phyloP scores from a whole-genome alignment of 2,888 invertebrate species.

The Disparrhopalites patrizii region DNA sequence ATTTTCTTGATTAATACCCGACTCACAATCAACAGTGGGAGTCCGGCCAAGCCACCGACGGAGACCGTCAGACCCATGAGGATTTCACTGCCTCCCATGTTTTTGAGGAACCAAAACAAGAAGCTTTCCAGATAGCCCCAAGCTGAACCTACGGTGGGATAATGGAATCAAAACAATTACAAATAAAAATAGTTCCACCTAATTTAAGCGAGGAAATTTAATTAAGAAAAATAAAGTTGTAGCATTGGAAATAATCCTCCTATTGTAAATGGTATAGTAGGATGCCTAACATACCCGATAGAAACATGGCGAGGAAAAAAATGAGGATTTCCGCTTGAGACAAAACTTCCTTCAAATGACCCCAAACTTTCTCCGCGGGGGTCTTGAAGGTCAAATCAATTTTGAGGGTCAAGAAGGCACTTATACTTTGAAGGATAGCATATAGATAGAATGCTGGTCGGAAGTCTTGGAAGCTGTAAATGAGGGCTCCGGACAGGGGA shows the following conservation, averaged over 20 bases:
- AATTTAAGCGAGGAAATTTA: neutral
- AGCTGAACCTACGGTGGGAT: slow-evolving; percentile 61
- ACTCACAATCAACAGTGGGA: slow-evolving; percentile 70
- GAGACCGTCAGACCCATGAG: slow-evolving; percentile 77
- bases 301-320: slow-evolving; percentile 67
- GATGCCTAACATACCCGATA: slow-evolving; percentile 63
- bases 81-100: slow-evolving; percentile 68
- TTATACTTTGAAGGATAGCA: slow-evolving; percentile 64
- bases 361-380: slow-evolving; percentile 65
- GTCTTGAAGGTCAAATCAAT: slow-evolving; percentile 72
- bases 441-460: slow-evolving; percentile 76
- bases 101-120: slow-evolving; percentile 73
- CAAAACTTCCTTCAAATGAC: slow-evolving; percentile 65
- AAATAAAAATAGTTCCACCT: neutral
- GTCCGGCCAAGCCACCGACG: slow-evolving; percentile 69
- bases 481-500: slow-evolving; percentile 67
- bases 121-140: slow-evolving; percentile 81
- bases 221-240: too few species aligned
- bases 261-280: too few species aligned
- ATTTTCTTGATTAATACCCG: slow-evolving; percentile 68
- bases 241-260: too few species aligned
- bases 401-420: slow-evolving; percentile 64
- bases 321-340: slow-evolving; percentile 67
- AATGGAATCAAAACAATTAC: neutral
- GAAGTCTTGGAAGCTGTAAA: slow-evolving; percentile 51